Evolutionary conservation across 2,113 vertebrate species (phyloP).

Genomic region (Menidia beryllina): DNA sequence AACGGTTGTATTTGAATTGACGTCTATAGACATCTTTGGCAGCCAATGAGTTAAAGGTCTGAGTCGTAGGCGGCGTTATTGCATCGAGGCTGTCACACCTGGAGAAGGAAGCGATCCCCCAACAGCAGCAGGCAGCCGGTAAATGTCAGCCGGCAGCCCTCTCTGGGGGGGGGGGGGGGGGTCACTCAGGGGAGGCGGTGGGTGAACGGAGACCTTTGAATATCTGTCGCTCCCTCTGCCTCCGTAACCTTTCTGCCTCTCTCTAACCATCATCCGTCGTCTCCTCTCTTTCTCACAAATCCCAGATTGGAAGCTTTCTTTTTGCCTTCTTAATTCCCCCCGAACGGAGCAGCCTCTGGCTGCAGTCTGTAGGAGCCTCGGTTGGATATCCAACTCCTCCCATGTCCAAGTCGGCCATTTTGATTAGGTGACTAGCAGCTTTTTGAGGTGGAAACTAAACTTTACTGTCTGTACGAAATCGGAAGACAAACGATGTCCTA

Average conservation of each 20-base stretch:
- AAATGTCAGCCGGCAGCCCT: constrained; percentile 69
- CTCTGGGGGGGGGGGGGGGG: constrained; percentile 33
- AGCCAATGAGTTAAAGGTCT: constrained; percentile 43
- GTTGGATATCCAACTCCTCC: no score
- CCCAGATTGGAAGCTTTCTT: constrained; percentile 37
- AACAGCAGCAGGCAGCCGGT: constrained; percentile 61
- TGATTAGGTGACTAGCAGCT: no score
- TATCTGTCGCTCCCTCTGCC: constrained; percentile 45
- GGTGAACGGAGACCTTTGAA: constrained; percentile 69
- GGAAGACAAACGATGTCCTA: no score
- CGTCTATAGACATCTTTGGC: no score
- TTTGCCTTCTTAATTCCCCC: background rate
- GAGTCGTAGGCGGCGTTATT: constrained; percentile 45
- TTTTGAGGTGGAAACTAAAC: no score
- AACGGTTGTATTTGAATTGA: no score
- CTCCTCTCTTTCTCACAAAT: constrained; percentile 44
- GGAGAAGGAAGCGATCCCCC: constrained; percentile 67
- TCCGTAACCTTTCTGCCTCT: constrained; percentile 57
- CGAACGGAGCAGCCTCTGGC: no score
- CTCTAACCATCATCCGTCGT: constrained; percentile 24
- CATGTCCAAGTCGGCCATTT: no score
- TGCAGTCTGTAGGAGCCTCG: no score
- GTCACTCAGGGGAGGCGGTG: constrained; percentile 44
- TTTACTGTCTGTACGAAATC: no score
- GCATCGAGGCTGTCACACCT: constrained; percentile 58